phyloP scores from a whole-genome alignment of 1,140 invertebrate species.

The Drosophila parvula region DNA sequence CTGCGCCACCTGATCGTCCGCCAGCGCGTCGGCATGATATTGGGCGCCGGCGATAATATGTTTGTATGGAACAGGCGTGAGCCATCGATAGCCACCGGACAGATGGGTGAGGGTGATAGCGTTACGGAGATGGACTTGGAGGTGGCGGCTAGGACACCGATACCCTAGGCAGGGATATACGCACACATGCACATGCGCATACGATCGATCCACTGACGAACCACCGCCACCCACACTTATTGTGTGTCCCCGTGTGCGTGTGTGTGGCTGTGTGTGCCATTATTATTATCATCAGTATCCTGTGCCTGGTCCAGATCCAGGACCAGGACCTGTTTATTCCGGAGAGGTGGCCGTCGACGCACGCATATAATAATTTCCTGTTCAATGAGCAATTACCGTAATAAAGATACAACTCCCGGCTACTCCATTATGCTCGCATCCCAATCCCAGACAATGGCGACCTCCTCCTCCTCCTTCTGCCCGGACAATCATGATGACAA shows the following conservation, averaged over 20 bases:
- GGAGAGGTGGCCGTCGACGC: constrained; percentile 6
- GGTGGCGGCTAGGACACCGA: background rate
- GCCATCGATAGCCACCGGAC: constrained; percentile 11
- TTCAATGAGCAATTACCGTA: constrained; percentile 81
- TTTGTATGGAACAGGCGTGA: constrained; percentile 48
- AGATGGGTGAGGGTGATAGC: constrained; percentile 49
- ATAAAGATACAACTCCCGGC: constrained; percentile 75
- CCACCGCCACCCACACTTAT: background rate
- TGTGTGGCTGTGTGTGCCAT: constrained; percentile 15
- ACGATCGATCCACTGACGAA: background rate
- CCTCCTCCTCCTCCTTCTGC: too few species aligned
- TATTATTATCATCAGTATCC: constrained; percentile 9
- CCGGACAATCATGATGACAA: constrained; percentile 9
- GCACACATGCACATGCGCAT: background rate
- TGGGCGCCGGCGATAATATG: constrained; percentile 53
- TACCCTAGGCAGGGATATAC: background rate
- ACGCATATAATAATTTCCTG: constrained; percentile 82
- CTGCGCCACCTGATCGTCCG: constrained; percentile 41
- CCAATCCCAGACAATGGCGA: constrained; percentile 21
- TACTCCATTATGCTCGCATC: constrained; percentile 59
- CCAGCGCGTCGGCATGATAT: constrained; percentile 37
- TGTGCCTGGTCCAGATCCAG: background rate
- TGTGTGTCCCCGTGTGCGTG: background rate
- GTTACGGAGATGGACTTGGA: background rate
- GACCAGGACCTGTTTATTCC: constrained; percentile 14